Percentiles rank a stretch among this genome's conserved stretches.
phyloP scores from a whole-genome alignment of 1,140 invertebrate genomes.

The Papilio xuthus region DNA sequence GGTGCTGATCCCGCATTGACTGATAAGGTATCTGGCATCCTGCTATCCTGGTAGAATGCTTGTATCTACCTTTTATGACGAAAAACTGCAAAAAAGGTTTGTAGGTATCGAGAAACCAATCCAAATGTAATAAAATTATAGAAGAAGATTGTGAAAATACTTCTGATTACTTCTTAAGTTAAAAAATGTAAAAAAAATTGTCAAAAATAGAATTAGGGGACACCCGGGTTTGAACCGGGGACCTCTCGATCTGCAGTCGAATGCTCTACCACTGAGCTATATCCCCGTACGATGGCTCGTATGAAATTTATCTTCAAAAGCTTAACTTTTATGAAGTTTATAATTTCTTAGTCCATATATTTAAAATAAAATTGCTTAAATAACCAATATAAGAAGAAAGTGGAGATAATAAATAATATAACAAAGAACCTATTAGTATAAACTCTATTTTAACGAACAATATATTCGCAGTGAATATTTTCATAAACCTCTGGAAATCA shows the following conservation, averaged over 20 bases:
- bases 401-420: too few species aligned
- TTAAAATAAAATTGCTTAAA: background rate
- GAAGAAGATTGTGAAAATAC: too few species aligned
- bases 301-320: slow-evolving; percentile 30
- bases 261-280: slow-evolving; percentile 82
- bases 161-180: too few species aligned
- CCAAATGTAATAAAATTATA: too few species aligned
- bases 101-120: background rate
- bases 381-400: too few species aligned
- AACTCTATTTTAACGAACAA: too few species aligned
- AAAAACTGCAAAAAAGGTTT: too few species aligned
- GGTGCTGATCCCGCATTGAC: slow-evolving; percentile 87
- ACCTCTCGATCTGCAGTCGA: slow-evolving; percentile 95
- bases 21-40: slow-evolving; percentile 84
- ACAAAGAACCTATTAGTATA: too few species aligned
- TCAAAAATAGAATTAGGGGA: slow-evolving; percentile 84
- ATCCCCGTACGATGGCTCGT: slow-evolving; percentile 67
- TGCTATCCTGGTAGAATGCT: slow-evolving; percentile 52
- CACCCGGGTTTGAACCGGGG: slow-evolving; percentile 97
- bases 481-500: too few species aligned
- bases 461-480: too few species aligned
- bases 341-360: background rate
- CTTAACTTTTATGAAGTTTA: background rate
- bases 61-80: background rate
- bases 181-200: too few species aligned